Conservation (phyloP, 1,140 invertebrate species). For the Anadara kagoshimensis region DNA sequence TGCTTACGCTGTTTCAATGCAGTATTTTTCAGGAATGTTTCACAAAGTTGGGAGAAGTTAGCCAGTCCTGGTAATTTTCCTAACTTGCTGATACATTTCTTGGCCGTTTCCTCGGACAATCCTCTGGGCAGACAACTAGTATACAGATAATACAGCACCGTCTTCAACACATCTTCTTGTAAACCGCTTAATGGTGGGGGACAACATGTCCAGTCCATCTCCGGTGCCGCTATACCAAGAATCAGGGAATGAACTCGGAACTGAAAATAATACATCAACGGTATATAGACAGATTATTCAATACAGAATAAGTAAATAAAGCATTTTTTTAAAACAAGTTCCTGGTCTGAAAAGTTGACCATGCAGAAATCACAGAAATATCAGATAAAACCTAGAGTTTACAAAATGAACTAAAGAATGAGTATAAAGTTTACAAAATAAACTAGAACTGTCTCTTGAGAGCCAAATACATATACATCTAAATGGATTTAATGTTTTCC, state of each 20-base stretch:
- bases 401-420: too few relatives aligned
- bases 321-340: background rate
- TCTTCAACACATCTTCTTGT: slow-evolving; percentile 77
- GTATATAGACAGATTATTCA: background rate
- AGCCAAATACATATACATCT: too few relatives aligned
- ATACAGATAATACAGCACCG: slow-evolving; percentile 80
- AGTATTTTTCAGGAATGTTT: slow-evolving; percentile 79
- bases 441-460: too few relatives aligned
- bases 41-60: slow-evolving; percentile 77
- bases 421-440: too few relatives aligned
- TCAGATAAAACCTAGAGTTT: too few relatives aligned
- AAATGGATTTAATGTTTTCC: too few relatives aligned
- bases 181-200: slow-evolving; percentile 74
- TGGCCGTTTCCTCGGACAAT: slow-evolving; percentile 77
- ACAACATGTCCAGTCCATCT: slow-evolving; percentile 75
- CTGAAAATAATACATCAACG: slow-evolving; percentile 67
- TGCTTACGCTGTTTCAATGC: slow-evolving; percentile 80
- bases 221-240: slow-evolving; percentile 76
- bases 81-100: slow-evolving; percentile 76
- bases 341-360: background rate
- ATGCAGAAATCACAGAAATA: background rate
- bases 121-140: slow-evolving; percentile 79
- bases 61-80: slow-evolving; percentile 75
- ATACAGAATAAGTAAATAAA: background rate
- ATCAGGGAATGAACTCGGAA: slow-evolving; percentile 80